phyloP scores from a whole-genome alignment of 2,888 invertebrate genomes.

The Stenodema calcarata region DNA sequence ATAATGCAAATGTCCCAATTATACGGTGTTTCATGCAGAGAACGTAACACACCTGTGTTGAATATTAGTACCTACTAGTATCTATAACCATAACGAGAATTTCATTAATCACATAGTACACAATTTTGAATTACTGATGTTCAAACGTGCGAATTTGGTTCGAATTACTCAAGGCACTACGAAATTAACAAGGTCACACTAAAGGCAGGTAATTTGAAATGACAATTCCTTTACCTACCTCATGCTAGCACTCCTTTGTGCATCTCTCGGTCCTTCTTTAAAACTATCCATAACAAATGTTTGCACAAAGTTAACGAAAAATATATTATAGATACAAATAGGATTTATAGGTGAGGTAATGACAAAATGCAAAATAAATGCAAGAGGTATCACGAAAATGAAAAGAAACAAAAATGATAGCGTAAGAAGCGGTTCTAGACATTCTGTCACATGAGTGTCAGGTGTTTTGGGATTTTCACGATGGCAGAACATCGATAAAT shows the following conservation, averaged over 20 bases:
- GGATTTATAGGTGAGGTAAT: not conserved
- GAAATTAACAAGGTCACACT: not conserved
- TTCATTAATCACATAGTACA: too few species aligned
- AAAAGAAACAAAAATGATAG: not conserved
- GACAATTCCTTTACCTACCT: conserved; percentile 41
- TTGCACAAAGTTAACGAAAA: conserved; percentile 13
- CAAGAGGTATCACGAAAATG: not conserved
- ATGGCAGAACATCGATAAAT: not conserved
- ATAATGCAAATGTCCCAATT: too few species aligned
- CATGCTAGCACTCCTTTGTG: conserved; percentile 50
- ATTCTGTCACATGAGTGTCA: conserved; percentile 8
- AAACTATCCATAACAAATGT: conserved; percentile 44
- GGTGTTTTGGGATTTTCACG: not conserved
- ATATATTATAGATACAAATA: not conserved
- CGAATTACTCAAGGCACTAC: not conserved
- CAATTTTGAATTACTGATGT: too few species aligned
- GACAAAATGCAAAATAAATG: not conserved
- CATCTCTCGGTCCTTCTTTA: conserved; percentile 47
- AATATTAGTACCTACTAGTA: too few species aligned
- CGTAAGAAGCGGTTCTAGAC: conserved; percentile 9
- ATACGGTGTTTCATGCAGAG: too few species aligned
- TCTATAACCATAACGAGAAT: too few species aligned
- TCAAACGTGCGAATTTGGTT: not conserved
- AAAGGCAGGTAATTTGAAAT: not conserved
- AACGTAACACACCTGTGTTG: too few species aligned